Conservation (phyloP, 2,797 vertebrate species). For the Australoheros facetus region DNA sequence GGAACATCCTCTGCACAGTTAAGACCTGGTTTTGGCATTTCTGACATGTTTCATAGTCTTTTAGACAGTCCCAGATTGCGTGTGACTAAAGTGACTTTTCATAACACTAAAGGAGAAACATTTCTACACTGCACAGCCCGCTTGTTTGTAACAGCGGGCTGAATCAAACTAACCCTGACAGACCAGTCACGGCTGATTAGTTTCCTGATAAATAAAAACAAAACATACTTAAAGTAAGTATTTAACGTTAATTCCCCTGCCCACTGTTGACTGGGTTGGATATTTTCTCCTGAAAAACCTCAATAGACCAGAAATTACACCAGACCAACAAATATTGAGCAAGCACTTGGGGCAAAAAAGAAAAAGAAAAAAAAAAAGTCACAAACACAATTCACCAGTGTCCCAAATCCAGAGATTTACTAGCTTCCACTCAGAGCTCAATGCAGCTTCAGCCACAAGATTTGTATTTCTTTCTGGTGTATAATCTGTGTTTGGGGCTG, state of each 20-base stretch:
- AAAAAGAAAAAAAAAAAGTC: conserved; percentile 16
- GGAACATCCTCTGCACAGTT: conserved; percentile 28
- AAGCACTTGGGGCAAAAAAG: conserved; percentile 20
- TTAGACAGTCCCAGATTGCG: neutral
- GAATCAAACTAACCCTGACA: conserved; percentile 23
- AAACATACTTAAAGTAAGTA: conserved; percentile 24
- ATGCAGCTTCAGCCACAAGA: conserved; percentile 42
- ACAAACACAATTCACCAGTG: conserved; percentile 46
- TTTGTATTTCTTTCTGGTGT: conserved; percentile 46
- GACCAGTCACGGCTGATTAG: conserved; percentile 19
- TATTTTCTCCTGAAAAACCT: conserved; percentile 13
- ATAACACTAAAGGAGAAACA: conserved; percentile 15
- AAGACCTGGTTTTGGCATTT: conserved; percentile 12
- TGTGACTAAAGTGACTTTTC: conserved; percentile 9
- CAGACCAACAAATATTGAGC: conserved; percentile 32
- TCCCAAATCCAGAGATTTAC: conserved; percentile 65
- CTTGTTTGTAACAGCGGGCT: neutral
- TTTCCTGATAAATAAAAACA: conserved; percentile 28
- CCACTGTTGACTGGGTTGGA: neutral
- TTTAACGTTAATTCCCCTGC: conserved; percentile 12
- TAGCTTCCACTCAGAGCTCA: conserved; percentile 36
- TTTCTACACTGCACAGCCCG: neutral
- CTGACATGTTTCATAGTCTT: neutral
- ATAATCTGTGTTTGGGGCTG: conserved; percentile 47
- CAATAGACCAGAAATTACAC: conserved; percentile 17